Evolutionary conservation across 2,113 vertebrate species (phyloP).

Genomic region (Mola mola): DNA sequence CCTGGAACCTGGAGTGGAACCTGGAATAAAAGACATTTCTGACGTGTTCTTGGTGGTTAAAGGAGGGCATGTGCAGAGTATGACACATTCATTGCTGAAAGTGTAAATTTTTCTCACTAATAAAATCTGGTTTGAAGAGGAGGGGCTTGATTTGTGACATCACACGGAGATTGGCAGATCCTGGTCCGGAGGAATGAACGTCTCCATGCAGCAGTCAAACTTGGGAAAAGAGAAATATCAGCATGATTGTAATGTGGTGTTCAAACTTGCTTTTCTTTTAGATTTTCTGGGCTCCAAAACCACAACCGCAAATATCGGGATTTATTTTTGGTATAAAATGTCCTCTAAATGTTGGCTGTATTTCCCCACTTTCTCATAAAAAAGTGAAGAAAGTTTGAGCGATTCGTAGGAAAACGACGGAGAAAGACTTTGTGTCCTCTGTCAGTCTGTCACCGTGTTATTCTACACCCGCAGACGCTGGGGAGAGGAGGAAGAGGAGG

Average conservation of each 20-base stretch:
- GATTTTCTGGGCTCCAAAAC: slow-evolving; percentile 23
- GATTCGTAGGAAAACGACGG: slow-evolving; percentile 26
- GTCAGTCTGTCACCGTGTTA: slow-evolving; percentile 74
- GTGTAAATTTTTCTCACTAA: too few relatives aligned
- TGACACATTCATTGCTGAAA: too few relatives aligned
- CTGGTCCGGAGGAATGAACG: too few relatives aligned
- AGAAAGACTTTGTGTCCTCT: slow-evolving; percentile 52
- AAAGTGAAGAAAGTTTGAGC: slow-evolving; percentile 39
- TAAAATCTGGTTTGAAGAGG: too few relatives aligned
- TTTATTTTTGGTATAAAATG: slow-evolving; percentile 36
- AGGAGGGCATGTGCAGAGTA: too few relatives aligned
- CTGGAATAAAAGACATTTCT: too few relatives aligned
- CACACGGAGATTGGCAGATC: too few relatives aligned
- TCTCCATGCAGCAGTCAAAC: slow-evolving; percentile 19
- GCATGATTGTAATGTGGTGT: too few relatives aligned
- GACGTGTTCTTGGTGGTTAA: too few relatives aligned
- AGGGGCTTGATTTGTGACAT: too few relatives aligned
- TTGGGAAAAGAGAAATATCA: too few relatives aligned
- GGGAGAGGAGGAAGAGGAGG: slow-evolving; percentile 30
- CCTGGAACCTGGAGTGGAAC: neutral
- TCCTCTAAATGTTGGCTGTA: slow-evolving; percentile 14
- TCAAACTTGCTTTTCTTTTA: slow-evolving; percentile 40
- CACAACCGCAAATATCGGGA: slow-evolving; percentile 43
- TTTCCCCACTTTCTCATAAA: slow-evolving; percentile 64
- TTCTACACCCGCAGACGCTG: slow-evolving; percentile 65